Evolutionary conservation across 1,140 invertebrate genomes (phyloP).

Genomic region (Zaprionus ghesquierei): DNA sequence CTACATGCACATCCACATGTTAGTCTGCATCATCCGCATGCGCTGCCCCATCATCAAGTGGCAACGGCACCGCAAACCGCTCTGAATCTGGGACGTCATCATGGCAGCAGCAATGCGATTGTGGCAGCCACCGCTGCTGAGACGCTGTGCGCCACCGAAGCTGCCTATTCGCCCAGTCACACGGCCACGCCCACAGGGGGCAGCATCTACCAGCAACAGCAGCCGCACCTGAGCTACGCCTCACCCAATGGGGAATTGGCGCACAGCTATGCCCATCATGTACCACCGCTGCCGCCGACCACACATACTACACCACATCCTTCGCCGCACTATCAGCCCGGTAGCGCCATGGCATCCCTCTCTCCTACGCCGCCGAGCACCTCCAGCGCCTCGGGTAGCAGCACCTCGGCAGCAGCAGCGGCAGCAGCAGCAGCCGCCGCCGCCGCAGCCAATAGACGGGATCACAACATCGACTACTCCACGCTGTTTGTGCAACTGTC

Average conservation of each 20-base stretch:
- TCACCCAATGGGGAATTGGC: slow-evolving; percentile 34
- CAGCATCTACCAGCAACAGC: slow-evolving; percentile 34
- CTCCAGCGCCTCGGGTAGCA: slow-evolving; percentile 40
- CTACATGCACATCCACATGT: slow-evolving; percentile 16
- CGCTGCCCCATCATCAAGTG: slow-evolving; percentile 23
- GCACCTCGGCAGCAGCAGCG: slow-evolving; percentile 46
- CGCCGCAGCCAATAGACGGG: slow-evolving; percentile 72
- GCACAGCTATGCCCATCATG: slow-evolving; percentile 35
- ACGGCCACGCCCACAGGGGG: slow-evolving; percentile 33
- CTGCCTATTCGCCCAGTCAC: slow-evolving; percentile 50
- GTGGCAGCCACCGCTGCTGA: slow-evolving; percentile 36
- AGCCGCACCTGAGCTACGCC: slow-evolving; percentile 33
- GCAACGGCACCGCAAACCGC: slow-evolving; percentile 48
- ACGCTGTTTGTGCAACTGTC: slow-evolving; percentile 80
- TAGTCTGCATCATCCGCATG: slow-evolving; percentile 37
- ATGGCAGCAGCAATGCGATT: slow-evolving; percentile 46
- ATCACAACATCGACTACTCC: slow-evolving; percentile 82
- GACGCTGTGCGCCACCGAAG: slow-evolving; percentile 52
- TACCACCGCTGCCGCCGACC: slow-evolving; percentile 15
- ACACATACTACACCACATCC: slow-evolving; percentile 37
- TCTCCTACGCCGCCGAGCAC: slow-evolving; percentile 56
- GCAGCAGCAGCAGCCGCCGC: slow-evolving; percentile 59
- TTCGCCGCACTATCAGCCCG: slow-evolving; percentile 56
- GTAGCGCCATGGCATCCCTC: slow-evolving; percentile 14
- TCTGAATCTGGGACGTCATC: slow-evolving; percentile 55